Evolutionary conservation across 2,888 invertebrate genomes (phyloP), one percentile per base, ranked within the genome.

Genomic region (Choristoneura rosaceana): DNA sequence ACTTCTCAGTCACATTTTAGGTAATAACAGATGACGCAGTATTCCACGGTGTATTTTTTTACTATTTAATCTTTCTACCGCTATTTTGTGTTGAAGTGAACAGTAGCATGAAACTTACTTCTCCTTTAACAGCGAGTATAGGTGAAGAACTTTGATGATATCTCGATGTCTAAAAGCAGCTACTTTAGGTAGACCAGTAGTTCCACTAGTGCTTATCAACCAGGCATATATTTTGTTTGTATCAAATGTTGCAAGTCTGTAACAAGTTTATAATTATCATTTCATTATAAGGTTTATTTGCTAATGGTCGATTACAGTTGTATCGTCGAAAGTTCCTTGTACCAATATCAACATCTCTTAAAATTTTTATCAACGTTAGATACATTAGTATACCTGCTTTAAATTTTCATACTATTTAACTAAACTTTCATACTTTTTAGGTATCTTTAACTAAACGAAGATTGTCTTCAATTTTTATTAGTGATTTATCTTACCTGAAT

Each of bases 181-280:
- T 0, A 89, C 76, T 74, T 93, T 93, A 0, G 86, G 74, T 0
- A 79, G 71, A 0, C 92, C 92, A 0, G 90, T 85, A 0, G 92
- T 90, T 0, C 93, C 93, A 1, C 92, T 89, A 0, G 92, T 90
- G 69, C 85, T 82, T 1, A 88, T 75, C 15, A 93, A 77, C 84
- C 88, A 90, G 0, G 76, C 81, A 70, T 84, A 89, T 1, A 83
- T 73, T 50, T 86, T 87, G 0, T 85, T 81, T n/a, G 78, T 55
- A 63, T 92, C 88, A 15, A 90, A 82, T 7, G 79, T 78, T 7
- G 84, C 84, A 12, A 85, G 81, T 70, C 92, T 92, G 82, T 10
- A 84, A 85, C 50, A 50, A 50, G 15, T 7, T 50, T 15, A 38
- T 38, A 38, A 38, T 38, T 38, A 25, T 25, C 2, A 25, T 25